Evolutionary conservation across 2,797 vertebrate genomes (phyloP).

Genomic region (Lagocephalus sceleratus): DNA sequence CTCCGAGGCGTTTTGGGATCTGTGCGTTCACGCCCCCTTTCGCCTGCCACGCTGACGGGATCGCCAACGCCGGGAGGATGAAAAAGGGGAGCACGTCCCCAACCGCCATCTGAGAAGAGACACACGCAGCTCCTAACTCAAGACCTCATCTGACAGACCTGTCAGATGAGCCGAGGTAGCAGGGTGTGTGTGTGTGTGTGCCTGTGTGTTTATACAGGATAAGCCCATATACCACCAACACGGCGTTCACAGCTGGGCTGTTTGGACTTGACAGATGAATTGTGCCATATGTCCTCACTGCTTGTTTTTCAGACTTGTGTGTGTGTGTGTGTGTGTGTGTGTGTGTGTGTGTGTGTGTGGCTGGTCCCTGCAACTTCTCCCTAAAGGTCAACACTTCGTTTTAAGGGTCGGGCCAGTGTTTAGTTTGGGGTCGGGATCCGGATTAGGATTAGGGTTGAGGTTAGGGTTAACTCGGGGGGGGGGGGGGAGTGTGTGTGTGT

Average conservation of each 20-base stretch:
- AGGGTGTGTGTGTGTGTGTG: slow-evolving; percentile 2
- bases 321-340: slow-evolving; percentile 15
- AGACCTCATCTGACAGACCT: slow-evolving; percentile 16
- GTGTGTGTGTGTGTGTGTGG: neutral
- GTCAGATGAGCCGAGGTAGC: slow-evolving; percentile 1
- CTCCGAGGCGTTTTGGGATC: slow-evolving; percentile 36
- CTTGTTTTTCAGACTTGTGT: slow-evolving; percentile 17
- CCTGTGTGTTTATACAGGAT: slow-evolving; percentile 54
- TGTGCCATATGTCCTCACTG: slow-evolving; percentile 47
- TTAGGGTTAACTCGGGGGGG: too few relatives aligned
- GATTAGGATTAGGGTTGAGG: too few relatives aligned
- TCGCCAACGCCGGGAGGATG: neutral
- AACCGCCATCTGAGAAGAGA: neutral
- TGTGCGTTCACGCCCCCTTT: slow-evolving; percentile 17
- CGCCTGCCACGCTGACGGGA: slow-evolving; percentile 4
- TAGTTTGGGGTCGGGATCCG: too few relatives aligned
- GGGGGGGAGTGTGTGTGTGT: too few relatives aligned
- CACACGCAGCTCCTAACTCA: neutral
- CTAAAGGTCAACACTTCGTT: too few relatives aligned
- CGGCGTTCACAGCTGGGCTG: slow-evolving; percentile 60
- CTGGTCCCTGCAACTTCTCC: too few relatives aligned
- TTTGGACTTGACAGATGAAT: slow-evolving; percentile 59
- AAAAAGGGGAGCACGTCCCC: neutral
- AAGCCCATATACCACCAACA: slow-evolving; percentile 51
- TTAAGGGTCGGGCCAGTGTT: too few relatives aligned